Evolutionary conservation across 2,113 vertebrate species (phyloP).

Genomic region (Tonatia bakeri): DNA sequence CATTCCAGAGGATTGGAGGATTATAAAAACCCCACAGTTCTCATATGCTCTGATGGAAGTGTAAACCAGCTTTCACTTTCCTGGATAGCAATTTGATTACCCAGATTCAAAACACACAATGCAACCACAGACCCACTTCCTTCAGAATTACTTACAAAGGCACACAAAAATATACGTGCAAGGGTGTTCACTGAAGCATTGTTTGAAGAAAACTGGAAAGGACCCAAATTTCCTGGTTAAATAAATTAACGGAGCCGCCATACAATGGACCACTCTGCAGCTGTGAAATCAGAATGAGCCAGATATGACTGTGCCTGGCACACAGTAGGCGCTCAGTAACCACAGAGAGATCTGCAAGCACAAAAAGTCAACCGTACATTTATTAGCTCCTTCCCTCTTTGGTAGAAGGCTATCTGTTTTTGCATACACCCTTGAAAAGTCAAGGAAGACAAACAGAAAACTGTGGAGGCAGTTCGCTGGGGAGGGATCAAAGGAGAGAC

Average conservation of each 20-base stretch:
- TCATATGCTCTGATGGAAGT: background rate
- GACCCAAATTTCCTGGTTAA: background rate
- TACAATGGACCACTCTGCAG: slow-evolving; percentile 36
- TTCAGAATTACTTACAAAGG: background rate
- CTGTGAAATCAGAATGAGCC: background rate
- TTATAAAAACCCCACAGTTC: background rate
- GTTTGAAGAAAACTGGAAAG: slow-evolving; percentile 40
- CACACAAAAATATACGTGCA: background rate
- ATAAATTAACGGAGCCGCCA: background rate
- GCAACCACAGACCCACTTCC: background rate
- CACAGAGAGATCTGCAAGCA: background rate
- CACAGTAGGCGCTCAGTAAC: background rate
- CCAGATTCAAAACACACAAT: background rate
- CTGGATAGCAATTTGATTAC: background rate
- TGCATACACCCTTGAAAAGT: background rate
- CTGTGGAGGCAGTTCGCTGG: background rate
- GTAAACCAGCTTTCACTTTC: background rate
- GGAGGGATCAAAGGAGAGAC: background rate
- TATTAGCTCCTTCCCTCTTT: background rate
- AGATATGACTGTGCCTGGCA: background rate
- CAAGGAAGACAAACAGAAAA: background rate
- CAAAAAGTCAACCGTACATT: background rate
- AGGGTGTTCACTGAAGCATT: slow-evolving; percentile 40
- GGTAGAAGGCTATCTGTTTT: background rate
- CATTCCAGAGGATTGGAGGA: background rate